phyloP scores from a whole-genome alignment of 2,113 vertebrate genomes.

The rabbit (Oryctolagus cuniculus) region DNA sequence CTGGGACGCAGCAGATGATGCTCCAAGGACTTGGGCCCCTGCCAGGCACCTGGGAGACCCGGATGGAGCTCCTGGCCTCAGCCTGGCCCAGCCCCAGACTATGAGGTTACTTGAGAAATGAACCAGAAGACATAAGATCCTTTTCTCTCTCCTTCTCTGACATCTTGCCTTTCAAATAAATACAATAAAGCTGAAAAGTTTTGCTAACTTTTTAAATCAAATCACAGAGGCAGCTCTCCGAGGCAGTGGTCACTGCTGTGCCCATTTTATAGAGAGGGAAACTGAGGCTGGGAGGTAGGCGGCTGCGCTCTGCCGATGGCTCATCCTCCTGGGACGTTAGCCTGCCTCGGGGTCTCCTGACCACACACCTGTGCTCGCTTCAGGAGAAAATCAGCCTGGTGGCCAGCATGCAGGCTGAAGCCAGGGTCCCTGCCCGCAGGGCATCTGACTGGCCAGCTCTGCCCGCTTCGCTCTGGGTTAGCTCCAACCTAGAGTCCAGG shows the following conservation, averaged over 20 bases:
- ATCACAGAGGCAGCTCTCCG: background rate
- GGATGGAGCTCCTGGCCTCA: too few species aligned
- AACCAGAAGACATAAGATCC: too few species aligned
- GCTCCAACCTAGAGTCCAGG: background rate
- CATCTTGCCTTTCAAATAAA: too few species aligned
- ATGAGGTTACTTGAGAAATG: too few species aligned
- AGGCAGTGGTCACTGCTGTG: background rate
- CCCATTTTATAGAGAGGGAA: conserved; percentile 29
- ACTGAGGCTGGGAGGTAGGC: background rate
- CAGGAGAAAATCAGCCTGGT: background rate
- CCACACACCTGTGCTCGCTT: background rate
- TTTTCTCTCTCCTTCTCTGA: too few species aligned
- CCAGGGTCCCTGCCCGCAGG: background rate
- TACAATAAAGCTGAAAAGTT: background rate
- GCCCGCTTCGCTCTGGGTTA: background rate
- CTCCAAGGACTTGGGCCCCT: too few species aligned
- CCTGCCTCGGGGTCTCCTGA: background rate
- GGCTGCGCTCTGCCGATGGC: too few species aligned
- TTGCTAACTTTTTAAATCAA: background rate
- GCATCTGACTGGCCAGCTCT: background rate
- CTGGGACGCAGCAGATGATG: too few species aligned
- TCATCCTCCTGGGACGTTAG: too few species aligned
- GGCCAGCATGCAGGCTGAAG: background rate
- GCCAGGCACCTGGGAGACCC: too few species aligned
- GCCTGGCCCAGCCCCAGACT: too few species aligned